Evolutionary conservation across 2,888 invertebrate species (phyloP).

Genomic region (Ferrisia virgata): DNA sequence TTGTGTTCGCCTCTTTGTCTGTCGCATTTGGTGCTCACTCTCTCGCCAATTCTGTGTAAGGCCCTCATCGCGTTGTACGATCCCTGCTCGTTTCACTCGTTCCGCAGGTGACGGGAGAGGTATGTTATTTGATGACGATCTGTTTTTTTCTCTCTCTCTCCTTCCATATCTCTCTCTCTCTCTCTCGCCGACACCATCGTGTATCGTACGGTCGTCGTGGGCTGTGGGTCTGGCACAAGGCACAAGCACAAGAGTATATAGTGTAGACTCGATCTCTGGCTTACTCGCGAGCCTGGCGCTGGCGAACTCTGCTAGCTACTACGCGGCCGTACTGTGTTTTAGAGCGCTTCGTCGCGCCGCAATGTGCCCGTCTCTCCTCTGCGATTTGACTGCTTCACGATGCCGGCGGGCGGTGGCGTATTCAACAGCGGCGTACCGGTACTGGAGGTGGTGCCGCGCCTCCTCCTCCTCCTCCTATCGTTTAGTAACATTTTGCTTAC

Average conservation of each 20-base stretch:
- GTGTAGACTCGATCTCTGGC: not conserved
- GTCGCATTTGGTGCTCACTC: not conserved
- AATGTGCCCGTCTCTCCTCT: not conserved
- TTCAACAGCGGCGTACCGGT: too few species aligned
- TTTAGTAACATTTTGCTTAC: too few species aligned
- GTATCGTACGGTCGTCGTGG: not conserved
- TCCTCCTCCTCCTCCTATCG: too few species aligned
- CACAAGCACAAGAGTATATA: too few species aligned
- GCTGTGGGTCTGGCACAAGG: too few species aligned
- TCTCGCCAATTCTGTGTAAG: constrained; percentile 23
- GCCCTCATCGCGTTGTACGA: not conserved
- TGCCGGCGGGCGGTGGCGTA: too few species aligned
- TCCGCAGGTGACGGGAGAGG: not conserved
- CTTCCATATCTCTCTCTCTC: not conserved
- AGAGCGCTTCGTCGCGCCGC: not conserved
- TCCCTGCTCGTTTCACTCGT: not conserved
- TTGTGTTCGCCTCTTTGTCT: not conserved
- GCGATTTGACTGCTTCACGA: not conserved
- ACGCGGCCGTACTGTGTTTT: not conserved
- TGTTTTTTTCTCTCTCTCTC: not conserved
- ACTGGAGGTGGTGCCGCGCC: too few species aligned
- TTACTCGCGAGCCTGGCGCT: not conserved
- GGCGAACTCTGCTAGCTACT: not conserved
- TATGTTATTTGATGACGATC: constrained; percentile 19
- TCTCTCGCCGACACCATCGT: not conserved